A percentile compares a stretch with the other conserved stretches of the same genome.
phyloP scores from a whole-genome alignment of 2,113 vertebrate species.

The Cynocephalus volans region DNA sequence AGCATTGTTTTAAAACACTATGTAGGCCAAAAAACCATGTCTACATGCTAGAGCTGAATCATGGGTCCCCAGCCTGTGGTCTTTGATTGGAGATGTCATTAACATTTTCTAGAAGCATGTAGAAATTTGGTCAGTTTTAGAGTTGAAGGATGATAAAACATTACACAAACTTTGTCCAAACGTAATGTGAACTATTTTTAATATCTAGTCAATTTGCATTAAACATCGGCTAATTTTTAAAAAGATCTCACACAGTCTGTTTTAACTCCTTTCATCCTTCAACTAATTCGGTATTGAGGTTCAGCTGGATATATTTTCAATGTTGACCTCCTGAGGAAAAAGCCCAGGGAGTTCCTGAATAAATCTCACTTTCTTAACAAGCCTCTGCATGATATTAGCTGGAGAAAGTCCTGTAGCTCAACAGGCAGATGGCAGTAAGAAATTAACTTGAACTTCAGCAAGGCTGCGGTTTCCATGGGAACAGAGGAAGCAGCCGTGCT shows the following conservation, averaged over 20 bases:
- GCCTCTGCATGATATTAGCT: constrained; percentile 32
- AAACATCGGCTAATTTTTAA: background rate
- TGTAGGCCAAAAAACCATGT: background rate
- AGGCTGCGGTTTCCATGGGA: constrained; percentile 89
- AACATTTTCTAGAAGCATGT: constrained; percentile 51
- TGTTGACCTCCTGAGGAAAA: constrained; percentile 46
- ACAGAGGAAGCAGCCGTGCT: constrained; percentile 87
- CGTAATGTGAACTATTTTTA: constrained; percentile 13
- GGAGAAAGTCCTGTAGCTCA: constrained; percentile 76
- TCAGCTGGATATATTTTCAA: constrained; percentile 59
- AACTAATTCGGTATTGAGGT: background rate
- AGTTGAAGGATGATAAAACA: constrained; percentile 16
- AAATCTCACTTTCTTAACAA: constrained; percentile 63
- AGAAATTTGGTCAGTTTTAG: constrained; percentile 7
- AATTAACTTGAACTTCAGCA: constrained; percentile 86
- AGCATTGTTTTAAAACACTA: constrained; percentile 51
- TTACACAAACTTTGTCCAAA: background rate
- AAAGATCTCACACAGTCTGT: background rate
- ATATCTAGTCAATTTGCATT: constrained; percentile 23
- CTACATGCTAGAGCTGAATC: background rate
- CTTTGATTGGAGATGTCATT: background rate
- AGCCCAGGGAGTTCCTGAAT: constrained; percentile 54
- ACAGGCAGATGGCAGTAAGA: constrained; percentile 89
- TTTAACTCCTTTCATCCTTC: constrained; percentile 52
- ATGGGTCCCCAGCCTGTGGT: background rate